Evolutionary conservation across 2,888 invertebrate species (phyloP).

Genomic region (Tachina grossa): DNA sequence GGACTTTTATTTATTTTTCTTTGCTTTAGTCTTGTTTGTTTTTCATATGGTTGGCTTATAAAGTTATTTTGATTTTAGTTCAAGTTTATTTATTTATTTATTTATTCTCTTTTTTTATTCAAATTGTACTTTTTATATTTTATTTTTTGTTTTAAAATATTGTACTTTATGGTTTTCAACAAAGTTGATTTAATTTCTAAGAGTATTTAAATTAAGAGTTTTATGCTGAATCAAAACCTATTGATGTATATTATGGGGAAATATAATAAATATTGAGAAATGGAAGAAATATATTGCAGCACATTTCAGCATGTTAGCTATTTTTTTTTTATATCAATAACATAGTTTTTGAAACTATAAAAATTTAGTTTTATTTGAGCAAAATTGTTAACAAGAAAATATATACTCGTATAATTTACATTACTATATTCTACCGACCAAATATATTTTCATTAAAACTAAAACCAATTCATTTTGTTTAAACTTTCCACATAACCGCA

Average conservation of each 20-base stretch:
- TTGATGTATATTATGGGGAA: not conserved
- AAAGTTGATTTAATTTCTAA: conserved; percentile 11
- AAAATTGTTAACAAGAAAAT: no score
- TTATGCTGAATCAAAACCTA: not conserved
- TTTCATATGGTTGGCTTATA: conserved; percentile 54
- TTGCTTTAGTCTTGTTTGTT: conserved; percentile 31
- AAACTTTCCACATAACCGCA: not conserved
- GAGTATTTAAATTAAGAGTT: conserved; percentile 7
- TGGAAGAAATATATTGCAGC: not conserved
- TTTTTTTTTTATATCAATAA: no score
- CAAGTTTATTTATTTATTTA: conserved; percentile 29
- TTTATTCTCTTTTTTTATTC: conserved; percentile 11
- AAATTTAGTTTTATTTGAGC: no score
- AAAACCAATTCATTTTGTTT: not conserved
- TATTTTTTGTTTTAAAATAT: conserved; percentile 50
- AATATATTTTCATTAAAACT: not conserved
- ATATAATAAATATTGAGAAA: not conserved
- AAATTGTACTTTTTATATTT: not conserved
- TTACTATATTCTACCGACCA: no score
- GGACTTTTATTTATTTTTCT: conserved; percentile 29
- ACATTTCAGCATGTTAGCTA: no score
- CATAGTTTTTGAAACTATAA: no score
- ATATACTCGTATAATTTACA: no score
- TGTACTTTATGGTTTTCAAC: conserved; percentile 27
- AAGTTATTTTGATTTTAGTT: conserved; percentile 56